Percentiles rank a stretch among this genome's conserved stretches.
phyloP scores from a whole-genome alignment of 2,888 invertebrate species.

The Drosophila demipolita region DNA sequence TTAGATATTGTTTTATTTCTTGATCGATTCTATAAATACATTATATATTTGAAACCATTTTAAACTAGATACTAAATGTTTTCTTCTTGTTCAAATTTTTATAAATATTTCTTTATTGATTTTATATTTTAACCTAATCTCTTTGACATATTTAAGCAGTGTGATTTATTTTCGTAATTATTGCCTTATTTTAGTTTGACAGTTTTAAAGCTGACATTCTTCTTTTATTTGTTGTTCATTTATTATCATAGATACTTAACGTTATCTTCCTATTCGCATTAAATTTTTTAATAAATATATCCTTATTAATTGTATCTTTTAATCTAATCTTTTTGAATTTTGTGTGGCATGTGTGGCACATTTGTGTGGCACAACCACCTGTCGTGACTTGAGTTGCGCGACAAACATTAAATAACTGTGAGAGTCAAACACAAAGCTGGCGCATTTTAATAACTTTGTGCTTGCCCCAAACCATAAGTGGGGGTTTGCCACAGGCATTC shows the following conservation, averaged over 20 bases:
- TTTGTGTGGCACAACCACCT: constrained; percentile 70
- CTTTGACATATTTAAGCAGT: neutral
- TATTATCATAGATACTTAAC: neutral
- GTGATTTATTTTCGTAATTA: neutral
- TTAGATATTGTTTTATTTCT: neutral
- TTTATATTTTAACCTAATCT: neutral
- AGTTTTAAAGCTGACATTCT: neutral
- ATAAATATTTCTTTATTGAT: neutral
- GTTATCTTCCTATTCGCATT: neutral
- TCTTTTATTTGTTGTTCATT: neutral
- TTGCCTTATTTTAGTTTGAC: neutral
- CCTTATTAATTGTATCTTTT: neutral
- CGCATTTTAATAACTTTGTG: constrained; percentile 75
- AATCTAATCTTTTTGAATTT: constrained; percentile 5
- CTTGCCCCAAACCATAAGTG: neutral
- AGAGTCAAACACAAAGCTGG: constrained; percentile 46
- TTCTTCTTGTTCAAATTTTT: neutral
- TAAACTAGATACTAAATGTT: neutral
- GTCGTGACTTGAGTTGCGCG: constrained; percentile 61
- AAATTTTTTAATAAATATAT: neutral
- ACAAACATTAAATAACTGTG: constrained; percentile 69
- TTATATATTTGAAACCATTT: neutral
- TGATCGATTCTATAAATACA: neutral
- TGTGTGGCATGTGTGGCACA: constrained; percentile 22
- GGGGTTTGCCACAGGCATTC: neutral